Conservation (phyloP, 2,888 invertebrate genomes). For the Keiferia lycopersicella region DNA sequence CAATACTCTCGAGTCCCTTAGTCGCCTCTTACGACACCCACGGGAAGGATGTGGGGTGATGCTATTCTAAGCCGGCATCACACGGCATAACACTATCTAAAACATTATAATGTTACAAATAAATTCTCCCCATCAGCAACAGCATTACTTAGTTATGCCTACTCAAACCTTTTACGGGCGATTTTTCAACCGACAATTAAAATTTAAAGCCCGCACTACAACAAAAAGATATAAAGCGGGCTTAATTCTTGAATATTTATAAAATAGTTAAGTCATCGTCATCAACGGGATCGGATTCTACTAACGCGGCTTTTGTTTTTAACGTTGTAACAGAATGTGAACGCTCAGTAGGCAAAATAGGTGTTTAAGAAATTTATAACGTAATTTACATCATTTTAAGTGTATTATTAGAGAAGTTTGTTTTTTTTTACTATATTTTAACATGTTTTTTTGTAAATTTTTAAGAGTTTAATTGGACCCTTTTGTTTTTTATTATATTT, state of each 20-base stretch:
- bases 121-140: conserved; percentile 7
- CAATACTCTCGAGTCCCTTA: no score
- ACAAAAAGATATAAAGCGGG: conserved; percentile 19
- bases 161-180: conserved; percentile 10
- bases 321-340: not conserved
- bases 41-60: no score
- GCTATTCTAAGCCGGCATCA: no score
- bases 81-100: not conserved
- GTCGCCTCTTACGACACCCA: no score
- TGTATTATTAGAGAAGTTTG: not conserved
- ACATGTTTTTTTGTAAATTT: no score
- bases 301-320: not conserved
- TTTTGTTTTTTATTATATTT: no score
- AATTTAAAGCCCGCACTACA: conserved; percentile 19
- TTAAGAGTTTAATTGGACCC: no score
- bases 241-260: conserved; percentile 58
- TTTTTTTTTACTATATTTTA: not conserved
- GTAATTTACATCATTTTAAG: not conserved
- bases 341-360: not conserved
- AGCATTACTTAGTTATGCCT: conserved; percentile 8
- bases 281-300: conserved; percentile 16
- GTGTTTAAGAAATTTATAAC: not conserved
- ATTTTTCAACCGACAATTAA: conserved; percentile 24
- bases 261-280: conserved; percentile 68
- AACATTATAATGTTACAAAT: conserved; percentile 14